Conservation (phyloP, 2,888 invertebrate genomes). For the Cremastinae sp. region DNA sequence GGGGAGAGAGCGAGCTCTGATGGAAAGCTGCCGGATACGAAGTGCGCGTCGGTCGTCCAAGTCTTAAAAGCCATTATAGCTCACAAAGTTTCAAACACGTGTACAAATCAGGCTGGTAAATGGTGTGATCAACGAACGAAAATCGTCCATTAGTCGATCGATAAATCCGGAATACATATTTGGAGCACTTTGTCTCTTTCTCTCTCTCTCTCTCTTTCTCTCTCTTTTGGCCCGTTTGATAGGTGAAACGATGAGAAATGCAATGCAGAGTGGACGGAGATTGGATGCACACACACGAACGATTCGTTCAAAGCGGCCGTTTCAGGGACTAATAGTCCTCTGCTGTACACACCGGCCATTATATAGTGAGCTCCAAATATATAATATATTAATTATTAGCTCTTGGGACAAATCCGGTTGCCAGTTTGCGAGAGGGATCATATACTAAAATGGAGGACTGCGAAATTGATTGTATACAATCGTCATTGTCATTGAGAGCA, state of each 20-base stretch:
- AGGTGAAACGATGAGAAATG: no score
- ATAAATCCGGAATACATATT: slow-evolving; percentile 19
- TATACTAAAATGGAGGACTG: not conserved
- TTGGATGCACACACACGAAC: no score
- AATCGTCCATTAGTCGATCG: slow-evolving; percentile 67
- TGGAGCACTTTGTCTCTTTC: slow-evolving; percentile 5
- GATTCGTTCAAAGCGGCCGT: not conserved
- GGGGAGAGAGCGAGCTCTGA: not conserved
- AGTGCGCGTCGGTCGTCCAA: not conserved
- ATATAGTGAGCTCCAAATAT: slow-evolving; percentile 49
- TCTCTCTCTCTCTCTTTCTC: not conserved
- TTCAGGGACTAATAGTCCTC: slow-evolving; percentile 60
- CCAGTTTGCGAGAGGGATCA: slow-evolving; percentile 24
- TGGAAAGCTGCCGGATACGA: slow-evolving; percentile 10
- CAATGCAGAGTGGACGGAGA: no score
- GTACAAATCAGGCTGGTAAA: not conserved
- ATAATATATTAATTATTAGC: slow-evolving; percentile 65
- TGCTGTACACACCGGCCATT: slow-evolving; percentile 55
- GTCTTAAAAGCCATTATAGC: slow-evolving; percentile 52
- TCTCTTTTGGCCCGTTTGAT: no score
- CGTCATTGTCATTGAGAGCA: no score
- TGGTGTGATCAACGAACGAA: slow-evolving; percentile 68
- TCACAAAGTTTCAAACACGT: slow-evolving; percentile 32
- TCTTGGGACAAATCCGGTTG: slow-evolving; percentile 43
- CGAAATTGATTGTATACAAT: no score